Conservation (phyloP, 2,113 vertebrate species). For the Albula glossodonta region DNA sequence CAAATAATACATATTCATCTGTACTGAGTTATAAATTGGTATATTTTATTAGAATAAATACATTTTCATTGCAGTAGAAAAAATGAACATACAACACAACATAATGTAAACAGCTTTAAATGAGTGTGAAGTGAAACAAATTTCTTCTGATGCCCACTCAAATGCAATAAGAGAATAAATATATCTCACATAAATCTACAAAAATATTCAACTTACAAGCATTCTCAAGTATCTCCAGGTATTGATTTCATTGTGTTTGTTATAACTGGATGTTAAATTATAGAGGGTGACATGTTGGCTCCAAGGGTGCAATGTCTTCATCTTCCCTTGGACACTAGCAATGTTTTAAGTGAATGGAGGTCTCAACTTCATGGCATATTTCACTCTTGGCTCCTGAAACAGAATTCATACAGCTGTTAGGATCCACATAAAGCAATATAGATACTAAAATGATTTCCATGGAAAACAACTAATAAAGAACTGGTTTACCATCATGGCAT, state of each 20-base stretch:
- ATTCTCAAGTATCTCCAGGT: not conserved
- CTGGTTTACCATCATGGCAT: not conserved
- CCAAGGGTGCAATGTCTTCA: too few relatives aligned
- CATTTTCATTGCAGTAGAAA: not conserved
- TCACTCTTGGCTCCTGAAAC: not conserved
- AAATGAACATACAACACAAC: not conserved
- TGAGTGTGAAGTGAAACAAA: not conserved
- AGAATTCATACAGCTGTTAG: not conserved
- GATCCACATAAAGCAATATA: not conserved
- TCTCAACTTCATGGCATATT: not conserved
- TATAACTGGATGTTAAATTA: not conserved
- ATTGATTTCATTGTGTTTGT: not conserved
- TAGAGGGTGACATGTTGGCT: too few relatives aligned
- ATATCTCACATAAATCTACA: not conserved
- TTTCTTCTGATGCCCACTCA: not conserved
- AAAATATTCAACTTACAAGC: not conserved
- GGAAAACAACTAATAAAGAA: not conserved
- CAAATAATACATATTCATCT: too few relatives aligned
- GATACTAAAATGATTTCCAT: not conserved
- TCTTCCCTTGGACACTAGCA: too few relatives aligned
- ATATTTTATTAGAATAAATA: too few relatives aligned
- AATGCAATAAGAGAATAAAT: not conserved
- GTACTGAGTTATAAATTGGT: too few relatives aligned
- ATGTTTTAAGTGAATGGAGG: too few relatives aligned
- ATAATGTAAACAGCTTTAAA: not conserved